Evolutionary conservation across 2,888 invertebrate genomes (phyloP).

Genomic region (Agrotis segetum): DNA sequence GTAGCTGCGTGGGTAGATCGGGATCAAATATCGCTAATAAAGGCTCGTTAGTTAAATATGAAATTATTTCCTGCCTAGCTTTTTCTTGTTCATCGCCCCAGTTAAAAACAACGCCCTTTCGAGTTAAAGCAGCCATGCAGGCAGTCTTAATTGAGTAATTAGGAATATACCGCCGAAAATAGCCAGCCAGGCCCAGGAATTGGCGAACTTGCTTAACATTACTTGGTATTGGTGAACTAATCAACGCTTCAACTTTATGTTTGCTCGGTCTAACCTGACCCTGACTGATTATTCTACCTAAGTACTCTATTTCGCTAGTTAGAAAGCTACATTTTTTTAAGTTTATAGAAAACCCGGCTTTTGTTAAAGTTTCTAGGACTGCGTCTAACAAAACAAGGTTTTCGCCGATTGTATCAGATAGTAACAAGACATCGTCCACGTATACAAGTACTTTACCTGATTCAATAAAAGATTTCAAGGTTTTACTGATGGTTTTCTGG

Average conservation of each 20-base stretch:
- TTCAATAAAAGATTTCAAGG: background rate
- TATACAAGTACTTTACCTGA: background rate
- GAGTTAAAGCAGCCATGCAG: background rate
- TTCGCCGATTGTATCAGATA: background rate
- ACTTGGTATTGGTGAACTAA: background rate
- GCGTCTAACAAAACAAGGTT: background rate
- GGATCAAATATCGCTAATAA: background rate
- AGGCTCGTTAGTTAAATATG: background rate
- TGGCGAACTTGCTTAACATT: conserved; percentile 1
- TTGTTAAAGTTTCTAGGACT: background rate
- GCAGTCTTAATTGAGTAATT: background rate
- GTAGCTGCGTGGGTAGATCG: too few relatives aligned
- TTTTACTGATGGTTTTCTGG: background rate
- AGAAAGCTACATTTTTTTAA: background rate
- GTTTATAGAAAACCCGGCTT: conserved; percentile 1
- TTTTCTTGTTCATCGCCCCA: background rate
- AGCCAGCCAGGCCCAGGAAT: background rate
- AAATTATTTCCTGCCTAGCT: background rate
- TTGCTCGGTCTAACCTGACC: conserved; percentile 4
- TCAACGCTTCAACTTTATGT: background rate
- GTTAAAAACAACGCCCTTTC: background rate
- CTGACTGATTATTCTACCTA: background rate
- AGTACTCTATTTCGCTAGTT: background rate
- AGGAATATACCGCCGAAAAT: background rate
- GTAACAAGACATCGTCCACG: background rate